Conservation (phyloP, 2,888 invertebrate genomes). For the Eremobia ochroleuca region DNA sequence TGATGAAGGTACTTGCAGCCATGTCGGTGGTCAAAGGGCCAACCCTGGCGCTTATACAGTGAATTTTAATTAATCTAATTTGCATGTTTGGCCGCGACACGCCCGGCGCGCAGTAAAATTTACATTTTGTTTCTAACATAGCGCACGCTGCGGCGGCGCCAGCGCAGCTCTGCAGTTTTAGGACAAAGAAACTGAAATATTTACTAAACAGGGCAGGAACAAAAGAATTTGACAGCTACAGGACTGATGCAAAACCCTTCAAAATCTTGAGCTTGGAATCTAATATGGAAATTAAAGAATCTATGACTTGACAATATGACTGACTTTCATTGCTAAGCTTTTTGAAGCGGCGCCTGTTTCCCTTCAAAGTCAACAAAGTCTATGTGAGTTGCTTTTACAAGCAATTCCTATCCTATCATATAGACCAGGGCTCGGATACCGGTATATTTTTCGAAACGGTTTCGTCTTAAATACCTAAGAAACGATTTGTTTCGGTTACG, state of each 20-base stretch:
- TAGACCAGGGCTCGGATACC: no score
- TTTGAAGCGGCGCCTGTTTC: neutral
- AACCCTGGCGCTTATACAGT: slow-evolving; percentile 53
- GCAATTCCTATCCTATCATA: neutral
- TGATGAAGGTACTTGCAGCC: neutral
- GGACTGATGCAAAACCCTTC: neutral
- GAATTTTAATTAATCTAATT: slow-evolving; percentile 78
- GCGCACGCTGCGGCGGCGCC: slow-evolving; percentile 49
- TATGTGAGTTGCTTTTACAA: neutral
- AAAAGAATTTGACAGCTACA: neutral
- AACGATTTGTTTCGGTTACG: no score
- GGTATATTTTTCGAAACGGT: no score
- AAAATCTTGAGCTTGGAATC: neutral
- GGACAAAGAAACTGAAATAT: slow-evolving; percentile 27
- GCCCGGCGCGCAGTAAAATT: slow-evolving; percentile 68
- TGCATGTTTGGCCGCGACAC: slow-evolving; percentile 70
- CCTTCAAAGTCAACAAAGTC: neutral
- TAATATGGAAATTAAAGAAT: neutral
- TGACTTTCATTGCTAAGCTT: neutral
- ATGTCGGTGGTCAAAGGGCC: slow-evolving; percentile 21
- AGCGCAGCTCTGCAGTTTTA: slow-evolving; percentile 43
- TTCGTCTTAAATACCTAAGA: no score
- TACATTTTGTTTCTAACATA: slow-evolving; percentile 65
- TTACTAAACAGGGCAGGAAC: neutral
- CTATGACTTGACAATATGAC: neutral